Evolutionary conservation across 1,140 invertebrate genomes (phyloP), one percentile per base, ranked within the genome.

Genomic region (Latrodectus geometricus): DNA sequence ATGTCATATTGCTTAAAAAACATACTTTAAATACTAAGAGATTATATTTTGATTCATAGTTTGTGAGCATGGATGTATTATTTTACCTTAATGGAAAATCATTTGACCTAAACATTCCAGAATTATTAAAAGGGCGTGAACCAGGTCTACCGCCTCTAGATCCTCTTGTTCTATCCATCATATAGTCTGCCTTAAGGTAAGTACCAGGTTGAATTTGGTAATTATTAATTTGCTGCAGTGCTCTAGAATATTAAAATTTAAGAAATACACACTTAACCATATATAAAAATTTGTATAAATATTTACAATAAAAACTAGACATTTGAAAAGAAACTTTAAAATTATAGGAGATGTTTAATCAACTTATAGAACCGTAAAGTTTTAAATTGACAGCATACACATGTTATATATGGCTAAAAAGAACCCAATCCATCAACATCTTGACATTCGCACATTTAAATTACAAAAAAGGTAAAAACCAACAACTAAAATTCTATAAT

Each of bases 151-250:
- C 79, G n/a, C 87, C 77, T 23, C 79, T 77, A 0, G 21, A 21
- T 5, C 88, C 89, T 9, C 88, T 93, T 88, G 93, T 94, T 88
- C 94, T 93, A 88, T 94, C 90, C 89, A 94, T 92, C 86, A 93
- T 92, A 89, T 95, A 93, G 91, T 97, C 96, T 87, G 95, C 95
- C 92, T 96, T 96, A 89, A 97, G 92, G 75, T 94, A 93, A 88
- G 92, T 94, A 85, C 96, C 96, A 89, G 93, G 93, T 70, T 97
- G 96, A 90, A 95, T 94, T 89, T 97, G 95, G 90, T 93, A 94
- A 87, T 95, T 95, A 93, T 97, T 97, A 14, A 88, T 68, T 69
- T 85, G 86, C 56, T 56, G 12, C 20, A 72, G 81, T 14, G 75
- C 85, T 49, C 86, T 87, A 50, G 17, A 76, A 79, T 49, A 20